Evolutionary conservation across 2,888 invertebrate genomes (phyloP).

Genomic region (Amphipoea lucens): DNA sequence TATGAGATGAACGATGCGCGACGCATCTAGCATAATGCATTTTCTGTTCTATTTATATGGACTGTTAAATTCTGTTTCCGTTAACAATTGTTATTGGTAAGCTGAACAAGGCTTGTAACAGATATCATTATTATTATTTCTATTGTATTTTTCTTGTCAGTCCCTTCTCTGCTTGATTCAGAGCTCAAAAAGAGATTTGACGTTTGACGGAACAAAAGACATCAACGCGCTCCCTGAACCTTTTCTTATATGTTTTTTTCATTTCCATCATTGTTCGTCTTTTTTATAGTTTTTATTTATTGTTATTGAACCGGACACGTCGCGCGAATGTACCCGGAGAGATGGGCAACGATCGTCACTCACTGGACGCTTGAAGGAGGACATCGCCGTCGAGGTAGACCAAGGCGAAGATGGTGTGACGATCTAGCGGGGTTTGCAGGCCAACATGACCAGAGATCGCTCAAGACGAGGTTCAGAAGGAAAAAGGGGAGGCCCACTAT

Average conservation of each 20-base stretch:
- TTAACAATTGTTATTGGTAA: not conserved
- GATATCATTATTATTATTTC: not conserved
- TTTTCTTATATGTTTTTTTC: not conserved
- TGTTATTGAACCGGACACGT: not conserved
- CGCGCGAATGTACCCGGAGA: not conserved
- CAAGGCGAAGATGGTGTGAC: not conserved
- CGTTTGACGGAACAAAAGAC: constrained; percentile 23
- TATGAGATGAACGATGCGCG: not conserved
- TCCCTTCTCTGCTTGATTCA: not conserved
- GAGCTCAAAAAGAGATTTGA: not conserved
- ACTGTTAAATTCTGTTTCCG: constrained; percentile 26
- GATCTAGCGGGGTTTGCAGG: not conserved
- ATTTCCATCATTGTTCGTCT: not conserved
- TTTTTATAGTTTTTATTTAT: not conserved
- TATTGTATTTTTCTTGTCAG: not conserved
- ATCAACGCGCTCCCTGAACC: constrained; percentile 16
- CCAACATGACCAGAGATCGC: not conserved
- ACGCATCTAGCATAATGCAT: constrained; percentile 12
- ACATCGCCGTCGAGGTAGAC: not conserved
- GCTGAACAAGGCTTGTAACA: not conserved
- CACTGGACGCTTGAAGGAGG: not conserved
- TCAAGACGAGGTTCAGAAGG: not conserved
- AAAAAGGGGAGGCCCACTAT: not conserved
- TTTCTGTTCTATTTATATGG: constrained; percentile 10
- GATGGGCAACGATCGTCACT: not conserved